Evolutionary conservation across 2,797 vertebrate genomes (phyloP), one percentile per base, ranked within the genome.

Genomic region (Myripristis jacobus): DNA sequence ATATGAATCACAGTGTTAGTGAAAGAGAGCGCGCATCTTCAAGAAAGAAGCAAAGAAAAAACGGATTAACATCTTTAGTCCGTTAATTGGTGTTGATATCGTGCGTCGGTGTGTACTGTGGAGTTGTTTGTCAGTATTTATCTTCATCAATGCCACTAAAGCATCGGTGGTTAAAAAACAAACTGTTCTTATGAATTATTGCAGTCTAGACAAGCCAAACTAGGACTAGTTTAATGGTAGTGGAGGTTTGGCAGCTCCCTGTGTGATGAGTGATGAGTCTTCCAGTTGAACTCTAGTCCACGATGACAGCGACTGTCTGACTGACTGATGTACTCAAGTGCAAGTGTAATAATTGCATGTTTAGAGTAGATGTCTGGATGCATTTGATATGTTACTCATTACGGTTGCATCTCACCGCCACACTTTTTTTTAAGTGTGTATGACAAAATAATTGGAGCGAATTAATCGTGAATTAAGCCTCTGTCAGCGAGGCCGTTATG

Each of bases 401-500:
- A 60, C 19, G 24, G 16, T 27, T n/a, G 4, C 6, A 0, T 41
- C 46, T 59, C 56, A 12, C 52, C 52, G 73, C 31, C 27, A 0
- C 41, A n/a, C 44, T 18, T 69, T 66, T 69, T 66, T 63, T 38
- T 53, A 27, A 70, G 25, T 22, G 48, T 57, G 38, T 60, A 36
- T 80, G 73, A 82, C 77, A 54, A 65, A 78, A 65, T 82, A 82
- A 88, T 84, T 81, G 68, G 34, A 13, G 22, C 10, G 27, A 73
- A 79, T 75, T 77, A 80, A 80, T 82, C 65, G 67, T 0, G 18
- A 25, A 48, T 43, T 53, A 43, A 31, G 27, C 29, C 51, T 29
- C 65, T 75, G 77, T 87, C 79, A 77, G 69, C 38, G n/a, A 27
- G 27, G 44, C 8, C 16, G 46, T 83, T 70, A 29, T 57, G 76